These are phyloP conservation scores for Salminus brasiliensis DNA, from an alignment of 2,113 vertebrate species.

Conservation along the genomic window DNA sequence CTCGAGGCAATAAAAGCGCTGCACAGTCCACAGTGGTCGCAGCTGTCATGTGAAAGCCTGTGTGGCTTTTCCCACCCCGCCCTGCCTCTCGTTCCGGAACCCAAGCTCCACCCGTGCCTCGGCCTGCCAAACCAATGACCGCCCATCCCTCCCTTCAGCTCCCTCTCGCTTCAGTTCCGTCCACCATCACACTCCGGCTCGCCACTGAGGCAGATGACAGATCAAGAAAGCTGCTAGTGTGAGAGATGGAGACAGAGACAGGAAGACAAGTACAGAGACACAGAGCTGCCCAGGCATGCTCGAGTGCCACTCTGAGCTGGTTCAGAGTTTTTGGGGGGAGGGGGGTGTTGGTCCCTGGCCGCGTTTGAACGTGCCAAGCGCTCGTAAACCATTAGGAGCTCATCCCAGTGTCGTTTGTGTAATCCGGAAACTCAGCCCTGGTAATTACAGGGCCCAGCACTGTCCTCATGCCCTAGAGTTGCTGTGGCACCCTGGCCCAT, in stretches of 20 bases:
- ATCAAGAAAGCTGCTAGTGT: not conserved
- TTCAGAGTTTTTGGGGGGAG: not conserved
- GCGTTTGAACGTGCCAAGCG: constrained; percentile 17
- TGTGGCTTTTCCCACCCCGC: constrained; percentile 45
- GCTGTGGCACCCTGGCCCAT: not conserved
- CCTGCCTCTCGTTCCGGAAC: constrained; percentile 6
- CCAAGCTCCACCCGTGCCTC: constrained; percentile 9
- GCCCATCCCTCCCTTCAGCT: constrained; percentile 5
- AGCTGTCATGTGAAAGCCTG: constrained; percentile 45
- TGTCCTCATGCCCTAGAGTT: constrained; percentile 18
- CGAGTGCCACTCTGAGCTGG: not conserved
- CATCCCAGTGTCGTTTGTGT: constrained; percentile 33
- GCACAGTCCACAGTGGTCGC: constrained; percentile 30
- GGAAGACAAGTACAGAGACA: constrained; percentile 15
- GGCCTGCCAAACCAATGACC: constrained; percentile 14
- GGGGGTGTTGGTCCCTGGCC: not conserved
- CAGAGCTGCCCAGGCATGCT: constrained; percentile 29
- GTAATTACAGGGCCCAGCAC: constrained; percentile 7
- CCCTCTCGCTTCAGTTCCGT: not conserved
- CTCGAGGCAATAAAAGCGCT: constrained; percentile 23
- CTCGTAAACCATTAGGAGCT: constrained; percentile 32
- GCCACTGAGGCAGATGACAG: constrained; percentile 11
- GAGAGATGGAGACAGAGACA: constrained; percentile 14
- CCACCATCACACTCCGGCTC: not conserved
- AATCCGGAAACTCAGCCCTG: constrained; percentile 4